phyloP scores from a whole-genome alignment of 1,140 invertebrate genomes.

The Mya arenaria region DNA sequence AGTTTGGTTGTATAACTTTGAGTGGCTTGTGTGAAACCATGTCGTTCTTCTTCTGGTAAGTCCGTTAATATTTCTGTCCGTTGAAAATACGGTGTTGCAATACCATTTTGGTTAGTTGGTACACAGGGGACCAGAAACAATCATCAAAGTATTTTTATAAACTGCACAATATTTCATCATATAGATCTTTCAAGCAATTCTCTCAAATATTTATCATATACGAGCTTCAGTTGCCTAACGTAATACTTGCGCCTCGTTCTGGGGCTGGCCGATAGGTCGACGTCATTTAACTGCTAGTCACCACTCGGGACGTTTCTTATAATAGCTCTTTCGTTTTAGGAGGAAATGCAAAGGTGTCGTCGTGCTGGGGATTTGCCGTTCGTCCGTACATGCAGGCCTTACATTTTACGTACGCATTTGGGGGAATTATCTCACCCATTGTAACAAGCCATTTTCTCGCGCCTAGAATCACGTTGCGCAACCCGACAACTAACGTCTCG shows the following conservation, averaged over 20 bases:
- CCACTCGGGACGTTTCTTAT: neutral
- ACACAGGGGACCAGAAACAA: too few species aligned
- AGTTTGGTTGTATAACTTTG: too few species aligned
- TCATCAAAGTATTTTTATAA: too few species aligned
- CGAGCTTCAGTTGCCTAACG: neutral
- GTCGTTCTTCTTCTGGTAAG: too few species aligned
- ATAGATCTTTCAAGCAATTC: neutral
- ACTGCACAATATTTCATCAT: too few species aligned
- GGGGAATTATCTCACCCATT: slow-evolving; percentile 56
- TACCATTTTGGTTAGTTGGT: too few species aligned
- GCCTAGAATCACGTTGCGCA: too few species aligned
- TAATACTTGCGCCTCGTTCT: neutral
- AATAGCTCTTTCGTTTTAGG: slow-evolving; percentile 45
- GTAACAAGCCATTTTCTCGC: slow-evolving; percentile 53
- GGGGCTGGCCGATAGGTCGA: neutral
- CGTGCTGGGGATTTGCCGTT: slow-evolving; percentile 38
- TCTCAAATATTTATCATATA: neutral
- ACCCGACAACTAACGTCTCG: too few species aligned
- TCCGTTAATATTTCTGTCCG: too few species aligned
- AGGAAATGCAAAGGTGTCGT: slow-evolving; percentile 50
- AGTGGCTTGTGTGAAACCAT: too few species aligned
- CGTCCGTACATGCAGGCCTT: slow-evolving; percentile 40
- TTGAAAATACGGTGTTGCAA: too few species aligned
- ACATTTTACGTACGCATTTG: slow-evolving; percentile 54
- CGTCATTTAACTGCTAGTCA: neutral